Evolutionary conservation across 37 sponge, comb jelly and placozoan genomes (phyloP), one percentile per base, ranked within the genome.

Genomic region (Haliclona indistincta): DNA sequence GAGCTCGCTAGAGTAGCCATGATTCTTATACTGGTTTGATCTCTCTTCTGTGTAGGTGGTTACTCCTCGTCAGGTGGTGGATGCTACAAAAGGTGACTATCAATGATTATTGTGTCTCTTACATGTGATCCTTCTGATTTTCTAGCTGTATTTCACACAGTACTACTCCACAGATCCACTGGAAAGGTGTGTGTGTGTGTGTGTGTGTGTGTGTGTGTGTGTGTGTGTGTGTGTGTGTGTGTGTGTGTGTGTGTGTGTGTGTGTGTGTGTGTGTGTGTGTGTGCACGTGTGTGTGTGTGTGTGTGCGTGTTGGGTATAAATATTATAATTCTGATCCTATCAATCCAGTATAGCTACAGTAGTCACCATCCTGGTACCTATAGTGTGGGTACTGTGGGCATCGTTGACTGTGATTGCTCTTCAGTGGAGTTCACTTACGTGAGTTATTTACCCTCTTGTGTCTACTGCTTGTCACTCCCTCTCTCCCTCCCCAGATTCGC

Each of bases 321-420:
- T 53, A 5, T 56, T 5, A 1, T 36, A 32, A 4, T 36, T 45
- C 13, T 3, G 2, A 8, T 0, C 28, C 40, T 35, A 26, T 33
- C 6, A 4, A 3, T 15, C n/a, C 62, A 80, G 80, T 80, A 80
- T 40, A 54, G 67, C 5, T 86, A 80, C 56, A 74, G 49, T 41
- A 47, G 33, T 26, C 80, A 76, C 32, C 74, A 81, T 19, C 68
- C 83, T 42, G 86, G 88, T 0, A 85, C 95, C 1, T 94, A 78
- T 66, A 86, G 91, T 25, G 91, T 94, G 39, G 95, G 95, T 1
- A 74, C 90, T 7, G 77, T 94, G 17, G 95, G 95, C 33, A 37
- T 78, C 33, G 87, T 85, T 38, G 95, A 94, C 44, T 43, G 60
- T 15, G 87, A 86, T 44, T 89, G 90, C 38, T 33, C 75, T 11